These are phyloP conservation scores for Hozukius guyotensis DNA, from an alignment of 2,797 vertebrate species.

Conservation along the genomic window DNA sequence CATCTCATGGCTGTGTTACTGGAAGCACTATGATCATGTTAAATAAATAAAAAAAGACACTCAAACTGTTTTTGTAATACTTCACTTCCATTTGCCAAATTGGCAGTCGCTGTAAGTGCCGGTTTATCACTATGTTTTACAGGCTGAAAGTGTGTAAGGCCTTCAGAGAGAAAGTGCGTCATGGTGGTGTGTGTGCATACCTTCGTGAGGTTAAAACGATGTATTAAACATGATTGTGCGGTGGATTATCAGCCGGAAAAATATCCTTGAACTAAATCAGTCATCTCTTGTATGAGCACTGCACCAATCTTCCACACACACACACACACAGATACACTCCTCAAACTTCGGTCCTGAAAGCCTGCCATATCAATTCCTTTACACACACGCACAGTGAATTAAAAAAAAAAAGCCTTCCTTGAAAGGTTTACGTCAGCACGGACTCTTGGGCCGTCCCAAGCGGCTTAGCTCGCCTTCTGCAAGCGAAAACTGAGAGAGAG, in stretches of 20 bases:
- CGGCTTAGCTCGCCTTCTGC: conserved; percentile 42
- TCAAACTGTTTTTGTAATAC: conserved; percentile 20
- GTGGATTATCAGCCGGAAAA: conserved; percentile 2
- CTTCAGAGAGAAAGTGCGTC: not conserved
- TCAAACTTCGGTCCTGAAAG: not conserved
- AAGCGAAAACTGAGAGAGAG: conserved; percentile 21
- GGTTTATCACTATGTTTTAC: conserved; percentile 45
- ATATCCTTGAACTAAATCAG: conserved; percentile 19
- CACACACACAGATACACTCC: not conserved
- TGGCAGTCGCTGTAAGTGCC: conserved; percentile 21
- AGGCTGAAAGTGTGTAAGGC: conserved; percentile 1
- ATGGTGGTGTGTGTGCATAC: not conserved
- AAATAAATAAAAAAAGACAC: conserved; percentile 12
- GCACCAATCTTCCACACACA: conserved; percentile 4
- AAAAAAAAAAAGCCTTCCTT: conserved; percentile 50
- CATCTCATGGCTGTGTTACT: not conserved
- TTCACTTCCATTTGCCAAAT: conserved; percentile 51
- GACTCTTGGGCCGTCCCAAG: conserved; percentile 51
- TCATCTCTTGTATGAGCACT: not conserved
- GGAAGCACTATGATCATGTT: conserved; percentile 12
- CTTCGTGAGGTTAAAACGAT: not conserved
- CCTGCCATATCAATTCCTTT: conserved; percentile 11
- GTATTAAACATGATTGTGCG: conserved; percentile 16
- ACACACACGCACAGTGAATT: conserved; percentile 26
- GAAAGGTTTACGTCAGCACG: conserved; percentile 70